A percentile compares a stretch with the other conserved stretches of the same genome.
phyloP scores from a whole-genome alignment of 2,888 invertebrate species.

The Emmelina monodactyla region DNA sequence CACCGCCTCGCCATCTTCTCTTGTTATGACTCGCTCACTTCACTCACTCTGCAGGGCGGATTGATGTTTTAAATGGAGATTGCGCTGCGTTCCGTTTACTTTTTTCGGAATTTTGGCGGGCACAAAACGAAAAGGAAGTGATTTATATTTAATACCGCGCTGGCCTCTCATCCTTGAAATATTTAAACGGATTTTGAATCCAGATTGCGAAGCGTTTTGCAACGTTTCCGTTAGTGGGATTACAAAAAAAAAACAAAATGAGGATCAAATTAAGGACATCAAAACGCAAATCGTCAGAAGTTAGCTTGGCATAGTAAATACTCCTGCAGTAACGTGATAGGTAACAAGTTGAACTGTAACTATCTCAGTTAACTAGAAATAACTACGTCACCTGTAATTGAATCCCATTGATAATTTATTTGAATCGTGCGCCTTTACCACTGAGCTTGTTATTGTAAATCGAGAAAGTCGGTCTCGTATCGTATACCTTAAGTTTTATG shows the following conservation, averaged over 20 bases:
- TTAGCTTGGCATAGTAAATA: too few species aligned
- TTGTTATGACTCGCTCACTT: conserved; percentile 51
- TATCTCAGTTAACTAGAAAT: conserved; percentile 23
- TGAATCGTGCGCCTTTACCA: background rate
- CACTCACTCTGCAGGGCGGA: conserved; percentile 33
- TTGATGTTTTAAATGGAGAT: conserved; percentile 26
- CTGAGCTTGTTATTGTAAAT: conserved; percentile 19
- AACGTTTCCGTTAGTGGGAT: too few species aligned
- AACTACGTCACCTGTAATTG: conserved; percentile 26
- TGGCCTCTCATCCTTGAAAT: too few species aligned
- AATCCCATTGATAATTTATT: conserved; percentile 25
- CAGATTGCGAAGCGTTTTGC: too few species aligned
- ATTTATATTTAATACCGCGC: too few species aligned
- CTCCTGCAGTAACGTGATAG: too few species aligned
- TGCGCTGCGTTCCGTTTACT: conserved; percentile 25
- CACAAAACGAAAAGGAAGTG: conserved; percentile 17
- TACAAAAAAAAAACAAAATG: too few species aligned
- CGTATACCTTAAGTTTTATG: too few species aligned
- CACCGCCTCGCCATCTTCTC: conserved; percentile 59
- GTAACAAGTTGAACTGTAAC: conserved; percentile 22
- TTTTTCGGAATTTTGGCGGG: conserved; percentile 19
- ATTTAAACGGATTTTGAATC: too few species aligned
- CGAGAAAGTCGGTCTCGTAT: too few species aligned
- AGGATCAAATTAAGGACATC: too few species aligned
- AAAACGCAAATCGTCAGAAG: too few species aligned